phyloP scores from a whole-genome alignment of 2,888 invertebrate genomes.

The Polydrusus pterygomalis region DNA sequence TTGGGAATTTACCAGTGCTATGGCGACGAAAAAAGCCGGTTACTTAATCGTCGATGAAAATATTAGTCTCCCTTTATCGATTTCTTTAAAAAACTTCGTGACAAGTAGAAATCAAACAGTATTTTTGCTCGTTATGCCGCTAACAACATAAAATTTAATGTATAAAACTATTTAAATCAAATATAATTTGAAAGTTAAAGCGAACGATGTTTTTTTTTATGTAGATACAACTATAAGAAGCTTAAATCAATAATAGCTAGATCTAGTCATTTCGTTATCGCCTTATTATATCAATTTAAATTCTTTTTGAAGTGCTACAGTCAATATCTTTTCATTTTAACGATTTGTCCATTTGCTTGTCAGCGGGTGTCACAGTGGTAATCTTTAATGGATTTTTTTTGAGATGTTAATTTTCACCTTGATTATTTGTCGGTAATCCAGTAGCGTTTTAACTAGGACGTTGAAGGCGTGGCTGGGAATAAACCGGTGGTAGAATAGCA shows the following conservation, averaged over 20 bases:
- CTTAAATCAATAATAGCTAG: constrained; percentile 20
- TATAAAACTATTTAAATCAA: constrained; percentile 1
- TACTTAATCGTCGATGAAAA: too few species aligned
- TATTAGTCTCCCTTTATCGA: too few species aligned
- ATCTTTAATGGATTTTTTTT: constrained; percentile 28
- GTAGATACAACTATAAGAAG: constrained; percentile 21
- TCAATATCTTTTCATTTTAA: constrained; percentile 26
- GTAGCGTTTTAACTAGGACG: constrained; percentile 7
- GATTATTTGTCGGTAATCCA: constrained; percentile 13
- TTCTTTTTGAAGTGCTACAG: constrained; percentile 22
- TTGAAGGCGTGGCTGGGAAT: neutral
- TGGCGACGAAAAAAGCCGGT: too few species aligned
- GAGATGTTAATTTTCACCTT: constrained; percentile 24
- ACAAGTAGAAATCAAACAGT: neutral
- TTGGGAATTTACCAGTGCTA: too few species aligned
- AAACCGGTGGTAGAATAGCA: too few species aligned
- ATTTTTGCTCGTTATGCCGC: neutral
- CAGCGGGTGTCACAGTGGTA: constrained; percentile 27
- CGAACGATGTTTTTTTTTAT: neutral
- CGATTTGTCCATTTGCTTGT: constrained; percentile 25
- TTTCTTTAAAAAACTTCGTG: neutral
- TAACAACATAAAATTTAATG: neutral
- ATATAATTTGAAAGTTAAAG: neutral
- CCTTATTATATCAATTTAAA: constrained; percentile 25
- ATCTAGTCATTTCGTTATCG: constrained; percentile 23